Evolutionary conservation across 2,113 vertebrate genomes (phyloP), one percentile per base, ranked within the genome.

Genomic region (Trichechus manatus): DNA sequence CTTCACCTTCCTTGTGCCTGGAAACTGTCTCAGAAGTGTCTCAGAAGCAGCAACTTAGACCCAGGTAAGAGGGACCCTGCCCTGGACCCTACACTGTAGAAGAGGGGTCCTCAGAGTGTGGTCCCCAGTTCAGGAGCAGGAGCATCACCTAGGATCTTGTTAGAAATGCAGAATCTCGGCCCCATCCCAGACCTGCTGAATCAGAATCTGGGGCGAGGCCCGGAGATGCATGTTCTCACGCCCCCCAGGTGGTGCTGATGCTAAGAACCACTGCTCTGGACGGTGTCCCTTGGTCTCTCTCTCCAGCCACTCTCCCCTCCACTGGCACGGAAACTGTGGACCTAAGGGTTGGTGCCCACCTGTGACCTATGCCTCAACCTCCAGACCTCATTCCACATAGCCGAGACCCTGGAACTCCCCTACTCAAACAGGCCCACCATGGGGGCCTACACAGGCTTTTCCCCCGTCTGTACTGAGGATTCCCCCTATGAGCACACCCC

Each of bases 401-500:
- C 42, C n/a, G 50, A 29, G 10, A 1, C 63, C 59, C 42, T 84
- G 56, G 27, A 27, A 3, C 13, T 83, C 23, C 56, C 56, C 82
- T 33, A 23, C 31, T 33, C 25, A 14, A 33, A 1, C 0, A 0
- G 82, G 17, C n/a, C 33, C 59, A n/a, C 6, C 5, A 0, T 13
- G 4, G 75, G 15, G 47, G 3, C 42, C 59, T 56, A 14, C 5
- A 4, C 9, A 15, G 64, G 25, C 87, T 9, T 77, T 61, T 33
- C 47, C 56, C 47, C 3, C 0, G 15, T 23, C 61, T 84, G 23
- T 31, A 47, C 7, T 1, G 4, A 56, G 31, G 68, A 9, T 33
- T 33, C 13, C 5, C 50, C 20, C 19, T 56, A 1, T 10, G 22
- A 11, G 44, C 0, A 0, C 44, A n/a, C 2, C 25, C 33, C 56